Base-by-base conservation (phyloP, 2,888 invertebrate genomes). In the Dasysyrphus albostriatus region DNA sequence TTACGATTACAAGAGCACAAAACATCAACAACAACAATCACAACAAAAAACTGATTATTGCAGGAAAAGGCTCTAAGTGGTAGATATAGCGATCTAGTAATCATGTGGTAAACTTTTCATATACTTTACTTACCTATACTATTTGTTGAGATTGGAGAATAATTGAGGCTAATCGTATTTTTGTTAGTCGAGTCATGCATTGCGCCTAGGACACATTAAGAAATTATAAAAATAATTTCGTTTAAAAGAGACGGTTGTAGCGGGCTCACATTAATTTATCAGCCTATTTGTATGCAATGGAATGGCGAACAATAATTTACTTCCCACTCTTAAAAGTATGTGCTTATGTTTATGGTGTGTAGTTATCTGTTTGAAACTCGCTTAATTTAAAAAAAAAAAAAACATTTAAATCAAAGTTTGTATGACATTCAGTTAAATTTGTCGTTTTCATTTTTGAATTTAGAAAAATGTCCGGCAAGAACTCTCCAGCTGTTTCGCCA, bases 201-300 rank as follows among this genome's bases (percentile, higher is more conserved):
- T 61, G 14, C 14, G 61, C 61, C 42, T 14, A 7, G 16, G 37
- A 39, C 34, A 59, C 16, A 59, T 59, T 39, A 34, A 58, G 34
- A 58, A 58, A 58, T 58, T 37, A 58, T 10, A 58, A 54, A 32
- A 6, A 29, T 2, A 24, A 54, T n/a, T 54, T 32, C 6, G 14
- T 54, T 49, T 5, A 24, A 49, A 49, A 49, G 19, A 19, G 6
- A 51, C 3, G 3, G 24, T 16, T 34, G 0, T 10, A 6, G 12
- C 3, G 8, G 19, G 37, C 39, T 39, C 24, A n/a, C 9, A 34
- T 42, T 39, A 32, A 49, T 56, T 59, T 16, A 7, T 44, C 54
- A 47, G 85, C 77, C 85, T 73, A 37, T 5, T n/a, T 32, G 47
- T 85, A 73, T 81, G 77, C 85, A 81, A 85, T 63, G 9, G 10